phyloP scores from a whole-genome alignment of 1,140 invertebrate species.

The Tetramorium simillimum region DNA sequence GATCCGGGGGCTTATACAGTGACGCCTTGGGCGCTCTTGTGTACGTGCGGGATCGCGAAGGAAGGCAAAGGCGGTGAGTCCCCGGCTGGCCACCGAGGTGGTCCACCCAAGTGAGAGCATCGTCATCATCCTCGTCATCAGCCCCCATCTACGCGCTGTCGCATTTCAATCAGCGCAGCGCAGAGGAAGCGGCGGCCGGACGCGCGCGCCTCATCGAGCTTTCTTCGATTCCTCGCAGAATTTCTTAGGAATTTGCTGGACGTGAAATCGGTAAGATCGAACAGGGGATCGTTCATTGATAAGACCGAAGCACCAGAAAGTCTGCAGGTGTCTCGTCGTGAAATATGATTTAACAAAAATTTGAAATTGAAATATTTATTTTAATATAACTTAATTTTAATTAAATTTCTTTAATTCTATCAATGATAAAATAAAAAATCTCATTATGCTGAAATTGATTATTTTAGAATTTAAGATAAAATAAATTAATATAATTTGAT shows the following conservation, averaged over 20 bases:
- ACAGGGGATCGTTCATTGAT: background rate
- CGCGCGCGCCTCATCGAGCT: slow-evolving; percentile 36
- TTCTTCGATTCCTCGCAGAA: slow-evolving; percentile 41
- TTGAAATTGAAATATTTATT: background rate
- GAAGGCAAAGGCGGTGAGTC: slow-evolving; percentile 52
- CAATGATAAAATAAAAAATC: background rate
- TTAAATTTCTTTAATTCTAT: background rate
- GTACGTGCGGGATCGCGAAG: slow-evolving; percentile 21
- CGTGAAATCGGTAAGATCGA: slow-evolving; percentile 42
- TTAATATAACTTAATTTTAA: background rate
- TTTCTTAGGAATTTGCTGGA: slow-evolving; percentile 8
- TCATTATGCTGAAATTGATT: background rate
- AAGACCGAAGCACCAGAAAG: background rate
- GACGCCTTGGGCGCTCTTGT: slow-evolving; percentile 23
- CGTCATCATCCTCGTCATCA: slow-evolving; percentile 43
- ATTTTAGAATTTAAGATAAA: background rate
- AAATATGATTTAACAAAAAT: background rate
- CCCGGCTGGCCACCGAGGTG: slow-evolving; percentile 34
- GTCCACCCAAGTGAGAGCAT: slow-evolving; percentile 49
- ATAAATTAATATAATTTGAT: background rate
- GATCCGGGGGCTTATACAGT: slow-evolving; percentile 46
- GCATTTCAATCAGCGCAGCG: slow-evolving; percentile 50
- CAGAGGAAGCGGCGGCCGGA: slow-evolving; percentile 41
- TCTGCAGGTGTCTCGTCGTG: background rate
- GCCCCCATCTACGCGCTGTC: slow-evolving; percentile 52